Evolutionary conservation across 1,140 invertebrate species (phyloP).

Genomic region (Pseudomyrmex concolor): DNA sequence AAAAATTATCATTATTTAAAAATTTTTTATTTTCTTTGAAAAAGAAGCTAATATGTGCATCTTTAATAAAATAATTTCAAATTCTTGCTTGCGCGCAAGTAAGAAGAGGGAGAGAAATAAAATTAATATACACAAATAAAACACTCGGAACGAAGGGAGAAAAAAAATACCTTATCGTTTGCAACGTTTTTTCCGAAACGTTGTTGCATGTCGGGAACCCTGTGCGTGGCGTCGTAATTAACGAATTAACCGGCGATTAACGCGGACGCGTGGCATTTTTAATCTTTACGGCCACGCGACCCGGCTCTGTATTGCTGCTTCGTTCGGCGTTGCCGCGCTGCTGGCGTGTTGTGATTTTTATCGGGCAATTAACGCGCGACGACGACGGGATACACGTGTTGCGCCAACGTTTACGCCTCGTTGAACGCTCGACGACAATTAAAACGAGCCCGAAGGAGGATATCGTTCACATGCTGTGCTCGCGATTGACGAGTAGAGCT

Average conservation of each 20-base stretch:
- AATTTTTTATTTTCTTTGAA: no score
- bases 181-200: slow-evolving; percentile 66
- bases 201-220: slow-evolving; percentile 61
- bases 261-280: slow-evolving; percentile 80
- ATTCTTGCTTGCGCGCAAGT: neutral
- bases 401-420: slow-evolving; percentile 81
- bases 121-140: neutral
- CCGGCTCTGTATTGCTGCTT: slow-evolving; percentile 47
- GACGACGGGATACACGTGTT: slow-evolving; percentile 80
- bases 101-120: no score
- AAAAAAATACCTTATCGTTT: slow-evolving; percentile 34
- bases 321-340: slow-evolving; percentile 72
- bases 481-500: slow-evolving; percentile 13
- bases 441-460: slow-evolving; percentile 74
- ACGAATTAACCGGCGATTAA: slow-evolving; percentile 82
- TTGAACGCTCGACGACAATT: slow-evolving; percentile 78
- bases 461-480: slow-evolving; percentile 33
- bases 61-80: no score
- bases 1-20: no score
- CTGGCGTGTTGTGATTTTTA: slow-evolving; percentile 85
- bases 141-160: neutral
- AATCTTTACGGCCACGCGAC: slow-evolving; percentile 80
- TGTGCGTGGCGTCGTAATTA: slow-evolving; percentile 72
- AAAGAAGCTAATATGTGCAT: no score
- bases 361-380: slow-evolving; percentile 84